phyloP scores from a whole-genome alignment of 2,888 invertebrate species.

The Deilephila porcellus region DNA sequence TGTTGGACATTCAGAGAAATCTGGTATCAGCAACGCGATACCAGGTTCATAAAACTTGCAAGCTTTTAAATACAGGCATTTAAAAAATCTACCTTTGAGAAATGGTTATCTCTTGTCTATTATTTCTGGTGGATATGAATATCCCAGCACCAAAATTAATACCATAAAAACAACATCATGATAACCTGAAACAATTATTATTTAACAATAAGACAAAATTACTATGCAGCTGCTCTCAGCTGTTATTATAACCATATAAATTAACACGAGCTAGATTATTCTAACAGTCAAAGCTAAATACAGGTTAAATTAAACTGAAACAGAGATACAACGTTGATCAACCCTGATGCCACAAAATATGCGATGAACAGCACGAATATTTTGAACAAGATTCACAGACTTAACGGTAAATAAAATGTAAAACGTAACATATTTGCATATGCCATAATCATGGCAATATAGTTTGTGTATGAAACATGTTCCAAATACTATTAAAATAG shows the following conservation, averaged over 20 bases:
- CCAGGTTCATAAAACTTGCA: no score
- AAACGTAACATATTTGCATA: no score
- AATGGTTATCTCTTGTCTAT: no score
- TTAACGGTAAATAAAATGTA: background rate
- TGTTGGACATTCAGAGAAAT: no score
- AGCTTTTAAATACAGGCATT: no score
- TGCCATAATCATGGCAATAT: no score
- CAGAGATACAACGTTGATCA: slow-evolving; percentile 25
- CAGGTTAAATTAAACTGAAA: slow-evolving; percentile 36
- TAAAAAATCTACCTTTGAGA: no score
- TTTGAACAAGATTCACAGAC: background rate
- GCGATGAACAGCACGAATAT: background rate
- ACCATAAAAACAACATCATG: background rate
- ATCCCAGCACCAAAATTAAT: background rate
- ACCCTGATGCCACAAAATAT: slow-evolving; percentile 1
- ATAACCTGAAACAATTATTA: slow-evolving; percentile 7
- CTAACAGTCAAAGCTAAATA: slow-evolving; percentile 33
- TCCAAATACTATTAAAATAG: no score
- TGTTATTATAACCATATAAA: slow-evolving; percentile 28
- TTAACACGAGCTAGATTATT: slow-evolving; percentile 33
- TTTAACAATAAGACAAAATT: slow-evolving; percentile 20
- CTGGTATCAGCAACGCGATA: no score
- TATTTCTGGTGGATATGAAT: background rate
- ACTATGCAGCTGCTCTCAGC: slow-evolving; percentile 15
- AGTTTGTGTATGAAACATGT: no score